Base-by-base conservation (phyloP, 1,140 invertebrate genomes). In the Orchestia grillus region DNA sequence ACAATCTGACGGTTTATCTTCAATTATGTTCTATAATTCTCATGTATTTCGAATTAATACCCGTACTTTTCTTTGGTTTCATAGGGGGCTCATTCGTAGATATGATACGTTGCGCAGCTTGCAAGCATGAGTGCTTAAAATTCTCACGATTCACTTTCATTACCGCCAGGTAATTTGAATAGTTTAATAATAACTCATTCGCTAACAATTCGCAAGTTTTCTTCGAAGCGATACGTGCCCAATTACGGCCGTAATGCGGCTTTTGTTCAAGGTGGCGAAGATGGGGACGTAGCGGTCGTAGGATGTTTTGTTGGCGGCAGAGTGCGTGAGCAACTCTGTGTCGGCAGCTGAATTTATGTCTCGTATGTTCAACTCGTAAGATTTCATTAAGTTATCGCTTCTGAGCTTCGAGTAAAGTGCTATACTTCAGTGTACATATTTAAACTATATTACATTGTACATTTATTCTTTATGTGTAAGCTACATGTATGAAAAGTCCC, bases 401-500 rank as follows among this genome's bases (percentile, higher is more conserved):
- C 92, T 94, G 40, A 94, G 92, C 43, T 94, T 94, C 44, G 92
- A 94, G 44, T 94, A 94, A 94, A 94, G 92, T 94, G 92, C 92
- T 94, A 94, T 94, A 94, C 92, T 19, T 94, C 92, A 45, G 92
- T 94, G 92, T 94, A 94, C 43, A 94, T 94, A 94, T 94, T 94
- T 94, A 94, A 94, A 94, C 92, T 94, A 94, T 94, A 94, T 45
- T 94, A 45, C 44, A 94, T 94, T 94, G 92, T 94, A 94, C 92
- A 94, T 94, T 94, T 94, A 94, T 94, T 94, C 92, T 94, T 44
- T 47, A 94, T 45, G 44, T 94, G 43, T 94, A 94, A 94, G 92
- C 44, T 94, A 94, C 92, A 47, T 94, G 92, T 94, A 94, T 94
- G 43, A 94, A 47, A 45, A 45, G 47, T n/a, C 3, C 36, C 36